Evolutionary conservation across 2,888 invertebrate species (phyloP).

Genomic region (Hemicrepidius hirtus): DNA sequence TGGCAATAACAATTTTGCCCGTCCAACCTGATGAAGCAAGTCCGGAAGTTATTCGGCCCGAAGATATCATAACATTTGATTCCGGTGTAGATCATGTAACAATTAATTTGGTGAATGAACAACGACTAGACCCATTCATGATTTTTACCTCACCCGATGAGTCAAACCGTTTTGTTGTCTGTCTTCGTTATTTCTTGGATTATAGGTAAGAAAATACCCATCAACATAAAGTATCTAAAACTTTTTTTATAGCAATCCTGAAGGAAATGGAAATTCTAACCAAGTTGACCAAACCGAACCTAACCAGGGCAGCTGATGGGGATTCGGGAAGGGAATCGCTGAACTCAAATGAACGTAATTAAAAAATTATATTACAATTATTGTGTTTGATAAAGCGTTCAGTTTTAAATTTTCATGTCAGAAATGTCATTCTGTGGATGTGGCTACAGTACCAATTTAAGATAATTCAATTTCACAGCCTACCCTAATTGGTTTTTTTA

Average conservation of each 20-base stretch:
- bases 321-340: too few relatives aligned
- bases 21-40: neutral
- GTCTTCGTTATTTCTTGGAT: neutral
- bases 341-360: too few relatives aligned
- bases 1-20: neutral
- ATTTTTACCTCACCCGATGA: constrained; percentile 2
- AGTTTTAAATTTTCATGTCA: too few relatives aligned
- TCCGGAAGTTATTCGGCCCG: neutral
- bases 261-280: neutral
- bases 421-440: too few relatives aligned
- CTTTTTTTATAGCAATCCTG: neutral
- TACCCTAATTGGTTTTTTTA: too few relatives aligned
- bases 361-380: too few relatives aligned
- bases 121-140: neutral
- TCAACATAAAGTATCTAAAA: too few relatives aligned
- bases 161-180: constrained; percentile 6
- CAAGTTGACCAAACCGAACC: neutral
- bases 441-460: too few relatives aligned
- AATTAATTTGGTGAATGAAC: constrained; percentile 4
- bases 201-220: neutral
- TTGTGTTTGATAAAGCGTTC: too few relatives aligned
- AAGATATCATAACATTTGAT: neutral
- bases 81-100: neutral
- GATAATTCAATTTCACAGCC: too few relatives aligned
- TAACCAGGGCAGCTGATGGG: too few relatives aligned